Conservation (phyloP, 2,797 vertebrate genomes). For the Uromys caudimaculatus region DNA sequence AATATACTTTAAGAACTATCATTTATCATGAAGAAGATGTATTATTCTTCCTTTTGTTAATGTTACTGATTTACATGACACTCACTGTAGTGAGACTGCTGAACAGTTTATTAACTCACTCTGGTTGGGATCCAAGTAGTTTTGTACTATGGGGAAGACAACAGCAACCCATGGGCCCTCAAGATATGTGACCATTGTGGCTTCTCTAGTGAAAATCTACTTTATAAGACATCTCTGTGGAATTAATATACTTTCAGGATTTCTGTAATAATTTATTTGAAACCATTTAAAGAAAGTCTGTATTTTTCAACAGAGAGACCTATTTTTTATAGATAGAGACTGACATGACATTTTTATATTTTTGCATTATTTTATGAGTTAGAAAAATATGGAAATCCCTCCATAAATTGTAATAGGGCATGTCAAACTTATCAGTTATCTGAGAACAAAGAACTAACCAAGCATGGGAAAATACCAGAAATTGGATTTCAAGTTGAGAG, state of each 20-base stretch:
- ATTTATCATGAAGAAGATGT: slow-evolving; percentile 12
- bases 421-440: slow-evolving; percentile 76
- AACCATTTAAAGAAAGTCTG: slow-evolving; percentile 53
- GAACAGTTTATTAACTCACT: background rate
- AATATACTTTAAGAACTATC: background rate
- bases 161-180: slow-evolving; percentile 24
- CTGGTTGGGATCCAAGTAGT: background rate
- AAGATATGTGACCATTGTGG: background rate
- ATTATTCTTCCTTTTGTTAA: slow-evolving; percentile 14
- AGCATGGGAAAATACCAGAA: slow-evolving; percentile 66
- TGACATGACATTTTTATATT: slow-evolving; percentile 74
- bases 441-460: slow-evolving; percentile 74
- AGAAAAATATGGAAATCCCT: slow-evolving; percentile 79
- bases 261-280: slow-evolving; percentile 62
- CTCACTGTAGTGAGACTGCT: background rate
- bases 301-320: slow-evolving; percentile 28
- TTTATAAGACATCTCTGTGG: slow-evolving; percentile 38
- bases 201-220: slow-evolving; percentile 19
- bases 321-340: slow-evolving; percentile 46
- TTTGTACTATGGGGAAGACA: background rate
- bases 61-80: background rate
- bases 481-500: slow-evolving; percentile 60
- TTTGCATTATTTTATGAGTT: slow-evolving; percentile 65
- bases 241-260: slow-evolving; percentile 27
- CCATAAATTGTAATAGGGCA: slow-evolving; percentile 77